Conservation (phyloP, 2,113 vertebrate genomes). For the Hystrix cristata region DNA sequence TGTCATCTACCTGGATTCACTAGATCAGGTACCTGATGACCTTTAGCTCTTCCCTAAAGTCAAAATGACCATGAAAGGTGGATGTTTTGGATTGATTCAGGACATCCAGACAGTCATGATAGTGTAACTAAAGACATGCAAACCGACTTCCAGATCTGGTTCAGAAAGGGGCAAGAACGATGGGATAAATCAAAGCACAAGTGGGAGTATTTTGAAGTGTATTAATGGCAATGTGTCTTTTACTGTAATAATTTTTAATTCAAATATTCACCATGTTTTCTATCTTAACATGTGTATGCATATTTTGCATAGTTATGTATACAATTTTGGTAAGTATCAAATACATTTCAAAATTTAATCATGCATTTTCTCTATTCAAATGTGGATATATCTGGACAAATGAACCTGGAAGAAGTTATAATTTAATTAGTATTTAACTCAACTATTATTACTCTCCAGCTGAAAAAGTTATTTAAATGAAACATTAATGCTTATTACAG, state of each 20-base stretch:
- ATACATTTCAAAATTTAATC: not conserved
- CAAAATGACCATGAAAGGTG: not conserved
- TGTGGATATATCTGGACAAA: not conserved
- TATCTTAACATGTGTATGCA: not conserved
- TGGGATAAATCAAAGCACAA: not conserved
- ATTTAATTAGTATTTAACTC: not conserved
- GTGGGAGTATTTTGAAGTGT: not conserved
- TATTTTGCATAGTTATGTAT: not conserved
- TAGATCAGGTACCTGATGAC: not conserved
- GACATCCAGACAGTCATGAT: not conserved
- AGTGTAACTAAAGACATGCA: not conserved
- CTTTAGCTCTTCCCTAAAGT: not conserved
- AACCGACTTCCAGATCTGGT: not conserved
- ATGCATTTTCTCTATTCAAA: not conserved
- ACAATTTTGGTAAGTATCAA: not conserved
- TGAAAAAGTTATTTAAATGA: conserved; percentile 48
- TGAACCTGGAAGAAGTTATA: not conserved
- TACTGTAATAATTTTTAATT: not conserved
- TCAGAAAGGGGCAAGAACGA: not conserved
- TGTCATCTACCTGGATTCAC: not conserved
- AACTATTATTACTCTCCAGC: not conserved
- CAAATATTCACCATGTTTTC: not conserved
- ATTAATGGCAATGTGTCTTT: not conserved
- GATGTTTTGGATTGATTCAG: not conserved
- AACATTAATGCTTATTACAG: not conserved